A percentile compares a stretch with the other conserved stretches of the same genome.
Conservation (phyloP, 2,797 vertebrate genomes). For the Hylomyscus alleni region DNA sequence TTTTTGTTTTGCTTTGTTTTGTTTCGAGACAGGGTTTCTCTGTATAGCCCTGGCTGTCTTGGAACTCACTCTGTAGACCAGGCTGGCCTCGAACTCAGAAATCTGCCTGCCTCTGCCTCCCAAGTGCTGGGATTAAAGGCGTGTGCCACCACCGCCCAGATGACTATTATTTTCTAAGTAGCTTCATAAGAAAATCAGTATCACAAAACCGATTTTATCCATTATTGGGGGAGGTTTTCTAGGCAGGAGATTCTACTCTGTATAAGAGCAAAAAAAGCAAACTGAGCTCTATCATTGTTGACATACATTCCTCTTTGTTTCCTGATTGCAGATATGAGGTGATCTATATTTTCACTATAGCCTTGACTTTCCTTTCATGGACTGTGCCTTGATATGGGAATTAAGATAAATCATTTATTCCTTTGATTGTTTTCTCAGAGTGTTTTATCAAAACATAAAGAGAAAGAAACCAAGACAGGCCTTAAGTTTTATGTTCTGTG, state of each 20-base stretch:
- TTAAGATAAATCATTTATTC: not conserved
- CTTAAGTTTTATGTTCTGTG: not conserved
- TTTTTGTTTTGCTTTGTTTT: too few relatives aligned
- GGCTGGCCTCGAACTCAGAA: too few relatives aligned
- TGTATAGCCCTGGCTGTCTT: too few relatives aligned
- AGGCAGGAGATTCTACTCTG: not conserved
- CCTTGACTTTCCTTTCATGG: not conserved
- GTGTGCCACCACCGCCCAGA: too few relatives aligned
- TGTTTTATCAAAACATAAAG: not conserved
- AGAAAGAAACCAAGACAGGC: not conserved
- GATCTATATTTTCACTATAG: not conserved
- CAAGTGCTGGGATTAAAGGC: too few relatives aligned
- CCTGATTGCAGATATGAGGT: not conserved
- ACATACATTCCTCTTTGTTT: not conserved
- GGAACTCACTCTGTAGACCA: too few relatives aligned
- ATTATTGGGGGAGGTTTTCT: too few relatives aligned
- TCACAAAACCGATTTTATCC: not conserved
- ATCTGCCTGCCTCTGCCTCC: too few relatives aligned
- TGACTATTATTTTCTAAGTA: not conserved
- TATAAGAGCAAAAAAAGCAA: not conserved
- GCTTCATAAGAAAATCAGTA: not conserved
- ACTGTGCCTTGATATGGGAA: not conserved
- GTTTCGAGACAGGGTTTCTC: too few relatives aligned
- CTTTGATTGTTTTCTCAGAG: not conserved
- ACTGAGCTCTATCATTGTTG: not conserved